Conservation (phyloP, 2,888 invertebrate species). For the Quadroppia sp. region DNA sequence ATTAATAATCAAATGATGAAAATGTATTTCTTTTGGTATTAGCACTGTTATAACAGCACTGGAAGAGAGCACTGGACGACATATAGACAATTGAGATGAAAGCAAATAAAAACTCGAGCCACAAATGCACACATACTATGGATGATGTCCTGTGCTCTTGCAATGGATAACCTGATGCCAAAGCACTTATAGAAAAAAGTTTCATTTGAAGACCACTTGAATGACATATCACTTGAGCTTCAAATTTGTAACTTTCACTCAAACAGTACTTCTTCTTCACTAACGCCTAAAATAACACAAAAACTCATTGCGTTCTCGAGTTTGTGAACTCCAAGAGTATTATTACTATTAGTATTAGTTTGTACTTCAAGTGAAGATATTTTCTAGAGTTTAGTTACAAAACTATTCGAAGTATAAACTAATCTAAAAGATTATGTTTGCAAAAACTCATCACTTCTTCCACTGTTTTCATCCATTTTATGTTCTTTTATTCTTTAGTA, state of each 20-base stretch:
- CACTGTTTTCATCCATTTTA: too few species aligned
- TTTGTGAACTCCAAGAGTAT: constrained; percentile 6
- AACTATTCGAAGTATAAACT: neutral
- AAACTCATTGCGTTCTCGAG: constrained; percentile 32
- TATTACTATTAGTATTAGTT: neutral
- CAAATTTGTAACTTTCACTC: constrained; percentile 37
- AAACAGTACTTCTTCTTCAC: constrained; percentile 30
- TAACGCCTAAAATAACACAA: constrained; percentile 36
- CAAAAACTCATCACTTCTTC: constrained; percentile 17
- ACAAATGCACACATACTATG: neutral
- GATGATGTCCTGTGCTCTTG: neutral
- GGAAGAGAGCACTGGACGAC: constrained; percentile 1
- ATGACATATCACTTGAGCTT: constrained; percentile 25
- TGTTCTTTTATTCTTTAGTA: too few species aligned
- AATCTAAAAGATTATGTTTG: constrained; percentile 8
- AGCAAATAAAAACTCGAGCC: constrained; percentile 22
- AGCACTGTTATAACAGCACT: constrained; percentile 27
- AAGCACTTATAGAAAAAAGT: constrained; percentile 27
- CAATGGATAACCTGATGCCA: constrained; percentile 4
- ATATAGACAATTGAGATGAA: constrained; percentile 32
- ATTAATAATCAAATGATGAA: neutral
- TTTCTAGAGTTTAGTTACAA: constrained; percentile 23
- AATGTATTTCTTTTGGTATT: constrained; percentile 11
- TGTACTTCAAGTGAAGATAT: neutral
- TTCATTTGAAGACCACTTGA: constrained; percentile 29